Evolutionary conservation across 2,797 vertebrate genomes (phyloP).

Genomic region (Zalophus californianus): DNA sequence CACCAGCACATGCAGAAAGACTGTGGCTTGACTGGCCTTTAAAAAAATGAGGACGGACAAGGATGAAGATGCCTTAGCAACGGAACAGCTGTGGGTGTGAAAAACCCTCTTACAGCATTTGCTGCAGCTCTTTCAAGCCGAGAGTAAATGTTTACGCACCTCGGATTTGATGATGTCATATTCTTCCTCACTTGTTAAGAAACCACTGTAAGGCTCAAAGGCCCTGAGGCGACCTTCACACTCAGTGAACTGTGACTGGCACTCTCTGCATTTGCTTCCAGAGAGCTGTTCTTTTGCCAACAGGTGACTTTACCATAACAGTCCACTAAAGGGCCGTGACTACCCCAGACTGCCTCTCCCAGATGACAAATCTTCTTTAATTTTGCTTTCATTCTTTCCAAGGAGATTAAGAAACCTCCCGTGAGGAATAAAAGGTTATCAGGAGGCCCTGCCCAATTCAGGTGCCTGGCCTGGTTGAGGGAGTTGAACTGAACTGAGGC

Average conservation of each 20-base stretch:
- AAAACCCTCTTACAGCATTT: slow-evolving; percentile 63
- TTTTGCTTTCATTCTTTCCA: slow-evolving; percentile 82
- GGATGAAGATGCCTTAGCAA: slow-evolving; percentile 58
- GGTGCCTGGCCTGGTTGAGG: slow-evolving; percentile 63
- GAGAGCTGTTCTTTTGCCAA: slow-evolving; percentile 71
- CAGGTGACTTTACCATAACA: slow-evolving; percentile 78
- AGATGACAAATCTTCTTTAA: slow-evolving; percentile 58
- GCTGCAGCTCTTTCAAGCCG: slow-evolving; percentile 15
- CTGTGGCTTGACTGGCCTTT: background rate
- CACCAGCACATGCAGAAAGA: background rate
- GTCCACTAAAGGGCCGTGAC: slow-evolving; percentile 54
- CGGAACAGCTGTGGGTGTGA: background rate
- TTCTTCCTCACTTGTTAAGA: slow-evolving; percentile 81
- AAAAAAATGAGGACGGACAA: slow-evolving; percentile 64
- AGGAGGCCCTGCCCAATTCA: slow-evolving; percentile 44
- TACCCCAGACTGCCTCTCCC: background rate
- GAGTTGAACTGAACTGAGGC: slow-evolving; percentile 44
- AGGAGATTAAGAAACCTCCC: slow-evolving; percentile 83
- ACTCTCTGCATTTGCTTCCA: slow-evolving; percentile 80
- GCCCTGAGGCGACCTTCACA: slow-evolving; percentile 79
- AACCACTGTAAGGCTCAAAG: slow-evolving; percentile 67
- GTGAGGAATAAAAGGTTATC: slow-evolving; percentile 63
- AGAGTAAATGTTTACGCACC: slow-evolving; percentile 60
- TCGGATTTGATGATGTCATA: slow-evolving; percentile 81
- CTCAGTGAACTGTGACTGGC: slow-evolving; percentile 80